Evolutionary conservation across 1,140 invertebrate species (phyloP), one percentile per base, ranked within the genome.

Genomic region (Aphelinus atriplicis): DNA sequence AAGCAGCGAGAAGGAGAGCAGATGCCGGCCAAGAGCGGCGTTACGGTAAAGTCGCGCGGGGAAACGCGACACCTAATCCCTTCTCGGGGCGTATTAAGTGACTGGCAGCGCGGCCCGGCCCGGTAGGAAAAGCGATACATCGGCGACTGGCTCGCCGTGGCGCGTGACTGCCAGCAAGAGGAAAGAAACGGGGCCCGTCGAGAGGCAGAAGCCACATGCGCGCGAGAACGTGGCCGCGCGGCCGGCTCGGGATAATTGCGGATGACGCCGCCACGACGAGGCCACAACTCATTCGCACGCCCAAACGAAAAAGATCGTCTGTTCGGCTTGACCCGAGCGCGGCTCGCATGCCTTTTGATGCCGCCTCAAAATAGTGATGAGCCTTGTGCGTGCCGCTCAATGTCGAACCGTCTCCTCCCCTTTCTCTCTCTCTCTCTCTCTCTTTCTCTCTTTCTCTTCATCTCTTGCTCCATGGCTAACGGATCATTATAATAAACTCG

Each of bases 31-130:
- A 1, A 26, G 56, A 10, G 64, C 42, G 64, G 61, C n/a, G 46
- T 58, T 45, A 66, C 64, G 51, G 2, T 66, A 55, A 66, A 66
- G 64, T 66, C 50, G 26, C 79, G 81, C 72, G 56, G 45, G 75
- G 85, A 81, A 88, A 88, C 79, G 67, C 78, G 84, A 88, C 67
- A 84, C 83, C 82, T 82, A 85, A 86, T 85, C 82, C 81, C 82
- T 80, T 73, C 77, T 78, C 77, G 75, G 81, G 80, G 73, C 79
- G 81, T 86, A 87, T 87, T 86, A 85, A 87, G 79, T 87, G 80
- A 84, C 85, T 81, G 75, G 75, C 80, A 80, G 82, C 75, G 79
- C 73, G 70, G 7, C 45, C n/a, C 51, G 45, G 48, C 9, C 61
- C 43, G 45, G n/a, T 10, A 26, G 42, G 47, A 51, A 66, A 66